Evolutionary conservation across 2,113 vertebrate genomes (phyloP).

Genomic region (Pangasianodon hypophthalmus): DNA sequence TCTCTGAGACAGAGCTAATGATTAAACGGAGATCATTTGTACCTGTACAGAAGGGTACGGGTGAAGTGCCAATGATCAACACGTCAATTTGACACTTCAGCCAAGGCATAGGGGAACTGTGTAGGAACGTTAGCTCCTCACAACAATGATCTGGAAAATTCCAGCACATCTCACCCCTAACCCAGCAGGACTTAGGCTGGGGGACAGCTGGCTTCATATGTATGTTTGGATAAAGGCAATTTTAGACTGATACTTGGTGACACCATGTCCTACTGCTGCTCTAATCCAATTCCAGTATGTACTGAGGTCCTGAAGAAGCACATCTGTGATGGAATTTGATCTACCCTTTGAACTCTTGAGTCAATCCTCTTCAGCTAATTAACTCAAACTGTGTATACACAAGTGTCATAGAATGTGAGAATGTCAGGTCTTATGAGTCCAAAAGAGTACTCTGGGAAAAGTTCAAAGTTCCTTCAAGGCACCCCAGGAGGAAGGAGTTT

Average conservation of each 20-base stretch:
- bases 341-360: not conserved
- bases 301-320: not conserved
- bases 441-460: not conserved
- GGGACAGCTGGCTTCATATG: not conserved
- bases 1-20: conserved; percentile 56
- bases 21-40: conserved; percentile 57
- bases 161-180: not conserved
- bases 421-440: conserved; percentile 14
- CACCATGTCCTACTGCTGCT: not conserved
- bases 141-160: not conserved
- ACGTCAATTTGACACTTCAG: conserved; percentile 20
- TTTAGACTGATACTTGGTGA: conserved; percentile 2
- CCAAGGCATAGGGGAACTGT: not conserved
- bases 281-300: not conserved
- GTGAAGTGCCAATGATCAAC: conserved; percentile 18
- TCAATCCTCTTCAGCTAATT: not conserved
- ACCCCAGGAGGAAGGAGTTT: not conserved
- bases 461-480: conserved; percentile 9
- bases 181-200: not conserved
- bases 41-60: conserved; percentile 47
- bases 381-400: not conserved
- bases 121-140: not conserved
- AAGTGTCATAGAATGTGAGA: not conserved
- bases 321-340: conserved; percentile 1
- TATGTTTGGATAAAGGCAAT: no score